phyloP scores from a whole-genome alignment of 2,888 invertebrate genomes.

The Noctua pronuba region DNA sequence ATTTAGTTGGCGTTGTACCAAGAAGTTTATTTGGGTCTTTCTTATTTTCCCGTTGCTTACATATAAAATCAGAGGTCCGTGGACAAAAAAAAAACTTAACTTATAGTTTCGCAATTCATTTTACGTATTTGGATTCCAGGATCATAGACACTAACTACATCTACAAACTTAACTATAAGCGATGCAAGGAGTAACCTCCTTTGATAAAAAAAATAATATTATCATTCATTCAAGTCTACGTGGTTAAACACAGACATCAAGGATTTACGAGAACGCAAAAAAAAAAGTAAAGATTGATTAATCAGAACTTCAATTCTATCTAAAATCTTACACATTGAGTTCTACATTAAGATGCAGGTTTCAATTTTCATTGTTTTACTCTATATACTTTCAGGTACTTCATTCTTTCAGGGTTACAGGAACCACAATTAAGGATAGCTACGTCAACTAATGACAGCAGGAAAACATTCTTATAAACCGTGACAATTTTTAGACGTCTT shows the following conservation, averaged over 20 bases:
- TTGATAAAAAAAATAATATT: slow-evolving; percentile 12
- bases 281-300: slow-evolving; percentile 33
- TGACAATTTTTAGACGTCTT: too few relatives aligned
- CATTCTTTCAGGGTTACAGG: neutral
- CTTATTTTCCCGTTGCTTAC: neutral
- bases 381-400: slow-evolving; percentile 5
- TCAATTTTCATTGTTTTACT: slow-evolving; percentile 13
- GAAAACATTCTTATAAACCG: neutral
- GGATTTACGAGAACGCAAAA: slow-evolving; percentile 54
- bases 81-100: neutral
- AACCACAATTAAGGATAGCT: neutral
- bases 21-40: neutral
- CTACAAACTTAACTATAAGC: slow-evolving; percentile 31
- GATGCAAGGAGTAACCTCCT: slow-evolving; percentile 27
- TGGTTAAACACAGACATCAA: slow-evolving; percentile 2
- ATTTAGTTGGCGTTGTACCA: neutral
- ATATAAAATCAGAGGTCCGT: neutral
- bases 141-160: slow-evolving; percentile 32
- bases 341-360: slow-evolving; percentile 17
- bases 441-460: neutral
- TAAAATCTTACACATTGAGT: slow-evolving; percentile 10
- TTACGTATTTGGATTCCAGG: slow-evolving; percentile 36
- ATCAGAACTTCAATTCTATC: slow-evolving; percentile 9
- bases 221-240: slow-evolving; percentile 15
- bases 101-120: neutral